Percentiles rank a stretch among this genome's conserved stretches.
These are phyloP conservation scores for Sarcophaga caerulescens DNA, from an alignment of 2,888 invertebrate genomes.

Conservation along the genomic window DNA sequence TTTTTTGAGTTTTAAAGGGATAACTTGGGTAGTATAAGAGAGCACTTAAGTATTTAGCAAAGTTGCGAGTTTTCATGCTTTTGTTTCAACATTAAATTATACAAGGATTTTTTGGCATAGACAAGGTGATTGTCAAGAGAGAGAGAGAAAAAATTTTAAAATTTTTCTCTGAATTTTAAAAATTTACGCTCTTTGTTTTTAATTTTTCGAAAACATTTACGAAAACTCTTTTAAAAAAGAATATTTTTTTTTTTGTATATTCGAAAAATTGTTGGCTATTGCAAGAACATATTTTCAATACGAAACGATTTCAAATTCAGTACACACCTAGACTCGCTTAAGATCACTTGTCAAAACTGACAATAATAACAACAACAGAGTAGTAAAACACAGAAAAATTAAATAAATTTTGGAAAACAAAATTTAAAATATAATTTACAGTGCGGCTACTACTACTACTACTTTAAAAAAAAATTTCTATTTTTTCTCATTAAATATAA, in stretches of 20 bases:
- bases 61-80: background rate
- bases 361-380: background rate
- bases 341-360: constrained; percentile 75
- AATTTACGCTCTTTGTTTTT: background rate
- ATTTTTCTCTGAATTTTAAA: constrained; percentile 11
- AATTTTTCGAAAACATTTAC: constrained; percentile 37
- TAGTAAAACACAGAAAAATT: constrained; percentile 1
- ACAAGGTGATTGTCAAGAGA: constrained; percentile 51
- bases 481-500: constrained; percentile 18
- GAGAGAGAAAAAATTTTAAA: constrained; percentile 18
- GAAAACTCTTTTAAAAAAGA: constrained; percentile 47
- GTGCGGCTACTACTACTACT: constrained; percentile 55
- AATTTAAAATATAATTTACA: constrained; percentile 40
- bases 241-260: constrained; percentile 9
- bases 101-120: constrained; percentile 40
- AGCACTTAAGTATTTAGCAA: no score
- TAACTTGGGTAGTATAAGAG: no score
- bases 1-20: no score
- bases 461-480: background rate
- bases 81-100: background rate
- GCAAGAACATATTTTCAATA: background rate
- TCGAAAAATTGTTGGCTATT: no score
- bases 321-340: constrained; percentile 79
- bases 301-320: constrained; percentile 70
- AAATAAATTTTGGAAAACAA: constrained; percentile 30